Evolutionary conservation across 1,140 invertebrate species (phyloP).

Genomic region (Cepaea nemoralis): DNA sequence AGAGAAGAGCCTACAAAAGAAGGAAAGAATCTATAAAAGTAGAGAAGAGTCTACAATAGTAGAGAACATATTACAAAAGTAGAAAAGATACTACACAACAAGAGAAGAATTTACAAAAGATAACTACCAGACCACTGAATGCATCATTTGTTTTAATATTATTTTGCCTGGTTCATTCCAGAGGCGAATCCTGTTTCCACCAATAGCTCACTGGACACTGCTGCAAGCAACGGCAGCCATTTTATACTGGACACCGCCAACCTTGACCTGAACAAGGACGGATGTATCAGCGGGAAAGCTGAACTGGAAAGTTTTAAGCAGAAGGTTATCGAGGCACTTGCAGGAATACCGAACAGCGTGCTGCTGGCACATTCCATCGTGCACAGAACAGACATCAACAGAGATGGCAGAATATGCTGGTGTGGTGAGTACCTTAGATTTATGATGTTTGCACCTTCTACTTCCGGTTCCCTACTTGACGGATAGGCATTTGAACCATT

Average conservation of each 20-base stretch:
- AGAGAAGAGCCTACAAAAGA: no score
- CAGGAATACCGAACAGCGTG: neutral
- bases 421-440: constrained; percentile 25
- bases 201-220: neutral
- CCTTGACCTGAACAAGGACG: constrained; percentile 23
- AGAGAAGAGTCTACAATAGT: no score
- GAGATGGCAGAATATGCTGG: constrained; percentile 25
- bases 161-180: neutral
- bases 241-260: constrained; percentile 15
- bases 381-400: constrained; percentile 23
- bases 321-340: neutral
- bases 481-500: no score
- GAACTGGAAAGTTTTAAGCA: constrained; percentile 18
- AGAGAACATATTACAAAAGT: no score
- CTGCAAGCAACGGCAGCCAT: neutral
- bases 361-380: constrained; percentile 23
- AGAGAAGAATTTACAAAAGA: no score
- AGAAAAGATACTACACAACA: no score
- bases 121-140: neutral
- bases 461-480: no score
- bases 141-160: no score
- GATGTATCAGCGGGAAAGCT: constrained; percentile 16
- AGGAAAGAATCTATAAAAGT: no score
- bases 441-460: no score
- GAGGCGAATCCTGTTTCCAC: neutral